A percentile compares a stretch with the other conserved stretches of the same genome.
Evolutionary conservation across 2,888 invertebrate genomes (phyloP).

Genomic region (Ichneumon xanthorius): DNA sequence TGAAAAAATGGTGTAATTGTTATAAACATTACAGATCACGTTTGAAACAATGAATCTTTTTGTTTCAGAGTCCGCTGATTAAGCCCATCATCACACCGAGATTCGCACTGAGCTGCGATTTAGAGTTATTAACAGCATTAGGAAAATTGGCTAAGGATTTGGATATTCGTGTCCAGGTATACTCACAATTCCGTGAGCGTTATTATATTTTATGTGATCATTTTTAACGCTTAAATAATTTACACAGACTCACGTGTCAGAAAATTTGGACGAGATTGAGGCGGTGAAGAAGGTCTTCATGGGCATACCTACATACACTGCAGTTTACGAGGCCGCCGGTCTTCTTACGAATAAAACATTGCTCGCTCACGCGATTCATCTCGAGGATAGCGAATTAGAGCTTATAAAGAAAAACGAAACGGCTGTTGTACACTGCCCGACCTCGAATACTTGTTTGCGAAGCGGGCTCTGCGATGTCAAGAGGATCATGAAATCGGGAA

Average conservation of each 20-base stretch:
- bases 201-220: neutral
- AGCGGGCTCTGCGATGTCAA: slow-evolving; percentile 94
- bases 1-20: slow-evolving; percentile 4
- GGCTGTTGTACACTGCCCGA: slow-evolving; percentile 94
- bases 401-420: slow-evolving; percentile 88
- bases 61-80: slow-evolving; percentile 88
- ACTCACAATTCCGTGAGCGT: neutral
- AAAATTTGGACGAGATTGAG: slow-evolving; percentile 91
- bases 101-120: slow-evolving; percentile 93
- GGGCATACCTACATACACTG: slow-evolving; percentile 88
- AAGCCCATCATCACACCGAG: slow-evolving; percentile 93
- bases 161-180: slow-evolving; percentile 91
- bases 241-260: slow-evolving; percentile 94
- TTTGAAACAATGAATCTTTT: neutral
- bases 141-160: slow-evolving; percentile 89
- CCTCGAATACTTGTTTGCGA: slow-evolving; percentile 92
- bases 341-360: slow-evolving; percentile 92
- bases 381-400: slow-evolving; percentile 89
- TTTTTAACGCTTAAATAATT: slow-evolving; percentile 32
- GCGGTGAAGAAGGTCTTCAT: slow-evolving; percentile 88
- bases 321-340: slow-evolving; percentile 91
- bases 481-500: slow-evolving; percentile 87
- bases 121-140: slow-evolving; percentile 89
- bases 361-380: slow-evolving; percentile 93
- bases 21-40: neutral